Percentiles rank a stretch among this genome's conserved stretches.
phyloP scores from a whole-genome alignment of 64 coral and sea anemone genomes.

The Montipora sp. region DNA sequence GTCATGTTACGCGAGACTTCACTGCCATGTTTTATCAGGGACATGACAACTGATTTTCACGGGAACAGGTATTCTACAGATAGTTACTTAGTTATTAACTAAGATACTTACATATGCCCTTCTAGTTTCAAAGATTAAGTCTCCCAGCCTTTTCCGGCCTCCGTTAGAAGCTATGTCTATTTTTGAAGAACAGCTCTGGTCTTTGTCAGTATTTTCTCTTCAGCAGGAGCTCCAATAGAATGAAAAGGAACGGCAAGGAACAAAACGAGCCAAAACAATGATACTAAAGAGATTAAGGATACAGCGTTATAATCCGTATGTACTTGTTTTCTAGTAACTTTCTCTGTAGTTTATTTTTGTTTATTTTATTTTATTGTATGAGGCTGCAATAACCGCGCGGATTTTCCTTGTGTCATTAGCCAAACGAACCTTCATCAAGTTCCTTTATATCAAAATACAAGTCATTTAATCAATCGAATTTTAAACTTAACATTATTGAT shows the following conservation, averaged over 20 bases:
- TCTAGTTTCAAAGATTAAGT: background rate
- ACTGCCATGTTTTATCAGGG: no score
- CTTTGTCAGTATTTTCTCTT: background rate
- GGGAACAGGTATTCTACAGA: no score
- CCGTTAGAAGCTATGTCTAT: background rate
- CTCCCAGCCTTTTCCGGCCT: background rate
- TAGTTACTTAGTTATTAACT: background rate
- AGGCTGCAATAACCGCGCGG: no score
- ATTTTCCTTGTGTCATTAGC: no score
- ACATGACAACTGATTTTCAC: no score
- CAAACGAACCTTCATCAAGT: no score
- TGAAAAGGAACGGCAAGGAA: background rate
- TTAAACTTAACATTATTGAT: background rate
- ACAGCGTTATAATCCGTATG: background rate
- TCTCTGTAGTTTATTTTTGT: no score
- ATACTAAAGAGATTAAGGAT: background rate
- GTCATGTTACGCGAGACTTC: no score
- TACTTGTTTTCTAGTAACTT: background rate
- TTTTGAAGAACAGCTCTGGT: background rate
- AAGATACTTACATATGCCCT: conserved; percentile 21
- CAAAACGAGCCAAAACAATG: background rate
- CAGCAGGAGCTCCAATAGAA: background rate
- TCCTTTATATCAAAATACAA: no score
- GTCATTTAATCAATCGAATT: no score
- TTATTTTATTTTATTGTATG: no score